phyloP scores from a whole-genome alignment of 2,797 vertebrate genomes.

The Chloroceryle inda region DNA sequence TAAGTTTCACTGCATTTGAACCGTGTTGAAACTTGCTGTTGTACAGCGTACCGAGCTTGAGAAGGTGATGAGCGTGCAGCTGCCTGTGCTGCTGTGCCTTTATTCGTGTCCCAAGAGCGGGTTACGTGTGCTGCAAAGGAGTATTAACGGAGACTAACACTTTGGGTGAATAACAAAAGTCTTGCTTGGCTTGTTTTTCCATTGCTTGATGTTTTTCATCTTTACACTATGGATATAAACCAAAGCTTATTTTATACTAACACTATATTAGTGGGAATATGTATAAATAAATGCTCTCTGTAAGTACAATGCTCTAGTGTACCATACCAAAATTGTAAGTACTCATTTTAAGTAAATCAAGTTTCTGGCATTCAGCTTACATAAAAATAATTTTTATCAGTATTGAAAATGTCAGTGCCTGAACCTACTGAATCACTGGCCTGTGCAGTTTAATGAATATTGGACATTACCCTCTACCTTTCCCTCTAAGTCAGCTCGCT shows the following conservation, averaged over 20 bases:
- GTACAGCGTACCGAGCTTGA: background rate
- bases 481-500: background rate
- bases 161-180: background rate
- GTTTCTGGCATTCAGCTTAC: background rate
- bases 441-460: background rate
- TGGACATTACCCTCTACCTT: background rate
- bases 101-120: background rate
- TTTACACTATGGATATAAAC: background rate
- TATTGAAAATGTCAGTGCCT: constrained; percentile 8
- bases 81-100: background rate
- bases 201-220: background rate
- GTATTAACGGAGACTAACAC: background rate
- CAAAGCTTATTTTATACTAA: background rate
- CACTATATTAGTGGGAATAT: background rate
- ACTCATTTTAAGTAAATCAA: background rate
- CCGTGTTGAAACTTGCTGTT: background rate
- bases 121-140: background rate
- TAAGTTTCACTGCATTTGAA: background rate
- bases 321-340: background rate
- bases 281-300: background rate
- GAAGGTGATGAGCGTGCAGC: background rate
- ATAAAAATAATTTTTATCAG: background rate
- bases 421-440: background rate
- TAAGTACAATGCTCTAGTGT: background rate
- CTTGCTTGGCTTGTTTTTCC: background rate